A percentile compares a stretch with the other conserved stretches of the same genome.
Conservation (phyloP, 1,140 invertebrate genomes). For the Pararge aegeria region DNA sequence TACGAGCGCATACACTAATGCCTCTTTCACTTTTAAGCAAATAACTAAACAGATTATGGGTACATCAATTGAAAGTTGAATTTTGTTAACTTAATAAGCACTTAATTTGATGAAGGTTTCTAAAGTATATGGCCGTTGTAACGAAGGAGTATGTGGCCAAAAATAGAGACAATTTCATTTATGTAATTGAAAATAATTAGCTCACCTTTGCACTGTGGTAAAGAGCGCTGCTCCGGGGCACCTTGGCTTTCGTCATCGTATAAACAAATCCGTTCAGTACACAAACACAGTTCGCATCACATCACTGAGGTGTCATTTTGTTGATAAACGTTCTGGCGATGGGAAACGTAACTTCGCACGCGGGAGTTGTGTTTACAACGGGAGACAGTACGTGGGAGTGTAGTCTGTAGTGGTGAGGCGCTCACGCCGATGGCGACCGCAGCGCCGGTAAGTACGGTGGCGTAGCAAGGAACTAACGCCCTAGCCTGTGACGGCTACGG, state of each 20-base stretch:
- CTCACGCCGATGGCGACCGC: slow-evolving; percentile 35
- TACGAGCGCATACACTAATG: neutral
- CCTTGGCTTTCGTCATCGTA: slow-evolving; percentile 69
- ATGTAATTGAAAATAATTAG: slow-evolving; percentile 1
- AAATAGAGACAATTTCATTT: neutral
- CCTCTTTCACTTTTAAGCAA: slow-evolving; percentile 3
- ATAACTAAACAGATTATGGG: neutral
- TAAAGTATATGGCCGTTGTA: too few relatives aligned
- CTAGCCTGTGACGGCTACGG: slow-evolving; percentile 42
- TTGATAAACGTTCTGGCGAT: slow-evolving; percentile 34
- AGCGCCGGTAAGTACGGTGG: slow-evolving; percentile 43
- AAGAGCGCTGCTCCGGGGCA: slow-evolving; percentile 61
- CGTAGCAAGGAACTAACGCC: slow-evolving; percentile 43
- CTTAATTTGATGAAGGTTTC: neutral
- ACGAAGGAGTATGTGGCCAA: too few relatives aligned
- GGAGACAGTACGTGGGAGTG: slow-evolving; percentile 70
- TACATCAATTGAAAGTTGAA: neutral
- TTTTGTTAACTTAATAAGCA: neutral
- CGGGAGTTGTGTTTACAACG: slow-evolving; percentile 65
- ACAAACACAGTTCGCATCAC: slow-evolving; percentile 58
- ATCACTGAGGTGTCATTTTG: slow-evolving; percentile 48
- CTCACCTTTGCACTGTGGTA: slow-evolving; percentile 73
- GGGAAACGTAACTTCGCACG: slow-evolving; percentile 40
- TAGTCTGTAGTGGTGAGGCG: slow-evolving; percentile 31
- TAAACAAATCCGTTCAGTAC: slow-evolving; percentile 44